Evolutionary conservation across 2,888 invertebrate species (phyloP), one percentile per base, ranked within the genome.

Genomic region (Lochmaea capreae): DNA sequence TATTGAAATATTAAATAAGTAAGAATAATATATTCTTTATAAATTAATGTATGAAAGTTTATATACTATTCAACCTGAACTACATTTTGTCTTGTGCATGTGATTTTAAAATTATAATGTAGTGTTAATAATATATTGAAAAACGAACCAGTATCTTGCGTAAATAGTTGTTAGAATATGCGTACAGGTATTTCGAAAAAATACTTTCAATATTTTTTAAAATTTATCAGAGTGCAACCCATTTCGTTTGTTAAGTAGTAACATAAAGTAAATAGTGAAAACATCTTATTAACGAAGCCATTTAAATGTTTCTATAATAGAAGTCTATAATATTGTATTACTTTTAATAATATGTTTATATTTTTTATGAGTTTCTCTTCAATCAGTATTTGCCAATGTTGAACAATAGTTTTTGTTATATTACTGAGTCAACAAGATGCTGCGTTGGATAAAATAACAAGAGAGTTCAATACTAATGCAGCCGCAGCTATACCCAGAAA

Each of bases 251-350:
- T 12, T 14, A 11, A 58, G 58, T 22, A 22, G 22, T 2, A 58
- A 59, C 6, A 6, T 33, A 59, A 59, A 33, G 33, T 61, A 33
- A 33, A 61, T 16, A 39, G 61, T 14, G 61, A 61, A 61, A 61
- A 61, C n/a, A 39, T 33, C n/a, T 61, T 6, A 61, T 33, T 61
- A 61, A 4, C 5, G 5, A 61, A 39, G 61, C 33, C 61, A 9
- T 26, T 58, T 10, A 58, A 26, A 58, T 58, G 11, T 22, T 58
- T 58, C 12, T 58, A 14, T 26, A 57, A 57, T 57, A 57, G 18
- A 57, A 46, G 11, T 46, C 9, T 42, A 14, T 4, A 43, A 57
- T 18, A 16, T n/a, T 3, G 3, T 58, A 58, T 12, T 14, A 59
- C n/a, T 14, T 33, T 12, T 59, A 59, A 33, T 33, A 22, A 9